A percentile compares a stretch with the other conserved stretches of the same genome.
phyloP scores from a whole-genome alignment of 2,113 vertebrate species.

The Perccottus glenii region DNA sequence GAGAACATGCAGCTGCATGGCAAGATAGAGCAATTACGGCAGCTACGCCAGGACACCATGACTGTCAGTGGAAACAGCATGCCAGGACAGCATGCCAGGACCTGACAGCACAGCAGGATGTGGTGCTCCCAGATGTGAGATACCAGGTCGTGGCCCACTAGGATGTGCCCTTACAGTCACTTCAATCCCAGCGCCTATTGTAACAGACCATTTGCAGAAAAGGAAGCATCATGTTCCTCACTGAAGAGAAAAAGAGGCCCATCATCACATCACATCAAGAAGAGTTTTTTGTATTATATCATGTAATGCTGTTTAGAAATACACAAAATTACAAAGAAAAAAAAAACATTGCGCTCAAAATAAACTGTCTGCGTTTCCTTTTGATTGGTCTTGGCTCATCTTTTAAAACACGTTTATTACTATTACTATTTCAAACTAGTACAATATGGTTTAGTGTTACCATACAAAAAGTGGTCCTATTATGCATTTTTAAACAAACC shows the following conservation, averaged over 20 bases:
- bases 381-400: too few relatives aligned
- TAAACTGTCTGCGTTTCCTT: too few relatives aligned
- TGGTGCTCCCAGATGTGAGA: not conserved
- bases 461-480: too few relatives aligned
- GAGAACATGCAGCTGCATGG: not conserved
- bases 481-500: too few relatives aligned
- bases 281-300: too few relatives aligned
- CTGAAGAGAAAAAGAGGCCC: not conserved
- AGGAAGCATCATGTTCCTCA: not conserved
- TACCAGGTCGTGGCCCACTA: not conserved
- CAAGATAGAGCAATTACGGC: conserved; percentile 2
- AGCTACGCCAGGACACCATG: not conserved
- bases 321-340: too few relatives aligned
- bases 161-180: not conserved
- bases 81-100: not conserved
- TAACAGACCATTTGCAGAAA: not conserved
- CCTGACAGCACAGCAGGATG: not conserved
- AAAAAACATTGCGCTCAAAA: too few relatives aligned
- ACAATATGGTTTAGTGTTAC: too few relatives aligned
- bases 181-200: not conserved
- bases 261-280: too few relatives aligned
- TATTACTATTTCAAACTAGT: too few relatives aligned
- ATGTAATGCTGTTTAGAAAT: too few relatives aligned
- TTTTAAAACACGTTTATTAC: too few relatives aligned
- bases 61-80: conserved; percentile 1